Evolutionary conservation across 2,113 vertebrate species (phyloP).

Genomic region (Romanogobio albipinnatus): DNA sequence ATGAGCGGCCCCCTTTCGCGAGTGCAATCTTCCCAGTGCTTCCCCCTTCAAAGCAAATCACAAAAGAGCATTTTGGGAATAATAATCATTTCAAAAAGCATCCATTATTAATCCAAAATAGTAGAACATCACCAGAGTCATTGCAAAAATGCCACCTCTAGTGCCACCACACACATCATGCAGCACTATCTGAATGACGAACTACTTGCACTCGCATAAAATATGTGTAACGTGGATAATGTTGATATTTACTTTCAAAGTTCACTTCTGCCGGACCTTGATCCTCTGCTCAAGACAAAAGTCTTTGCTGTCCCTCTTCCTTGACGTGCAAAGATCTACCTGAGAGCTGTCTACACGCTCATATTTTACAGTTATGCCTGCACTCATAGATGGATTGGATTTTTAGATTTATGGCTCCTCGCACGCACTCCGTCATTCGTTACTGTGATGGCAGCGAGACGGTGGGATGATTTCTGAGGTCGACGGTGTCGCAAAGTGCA

Average conservation of each 20-base stretch:
- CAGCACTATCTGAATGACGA: background rate
- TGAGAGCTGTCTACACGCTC: conserved; percentile 62
- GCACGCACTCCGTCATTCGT: conserved; percentile 65
- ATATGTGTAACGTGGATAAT: background rate
- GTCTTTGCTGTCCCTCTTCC: conserved; percentile 42
- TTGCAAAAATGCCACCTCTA: conserved; percentile 35
- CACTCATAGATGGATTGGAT: conserved; percentile 77
- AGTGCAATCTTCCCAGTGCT: conserved; percentile 62
- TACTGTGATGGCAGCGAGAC: conserved; percentile 70
- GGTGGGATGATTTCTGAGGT: conserved; percentile 72
- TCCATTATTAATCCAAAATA: conserved; percentile 75
- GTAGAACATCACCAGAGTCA: conserved; percentile 51
- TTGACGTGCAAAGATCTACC: conserved; percentile 63
- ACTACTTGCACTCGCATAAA: background rate
- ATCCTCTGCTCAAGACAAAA: conserved; percentile 6
- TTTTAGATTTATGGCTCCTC: conserved; percentile 73
- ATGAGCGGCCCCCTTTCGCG: conserved; percentile 75
- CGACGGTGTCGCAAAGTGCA: conserved; percentile 69
- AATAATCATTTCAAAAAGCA: conserved; percentile 79
- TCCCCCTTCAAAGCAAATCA: conserved; percentile 79
- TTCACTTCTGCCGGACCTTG: conserved; percentile 6
- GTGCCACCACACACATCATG: background rate
- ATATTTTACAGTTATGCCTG: conserved; percentile 69
- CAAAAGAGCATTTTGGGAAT: conserved; percentile 84
- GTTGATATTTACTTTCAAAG: background rate